Conservation (phyloP, 2,888 invertebrate genomes). For the Leucania comma region DNA sequence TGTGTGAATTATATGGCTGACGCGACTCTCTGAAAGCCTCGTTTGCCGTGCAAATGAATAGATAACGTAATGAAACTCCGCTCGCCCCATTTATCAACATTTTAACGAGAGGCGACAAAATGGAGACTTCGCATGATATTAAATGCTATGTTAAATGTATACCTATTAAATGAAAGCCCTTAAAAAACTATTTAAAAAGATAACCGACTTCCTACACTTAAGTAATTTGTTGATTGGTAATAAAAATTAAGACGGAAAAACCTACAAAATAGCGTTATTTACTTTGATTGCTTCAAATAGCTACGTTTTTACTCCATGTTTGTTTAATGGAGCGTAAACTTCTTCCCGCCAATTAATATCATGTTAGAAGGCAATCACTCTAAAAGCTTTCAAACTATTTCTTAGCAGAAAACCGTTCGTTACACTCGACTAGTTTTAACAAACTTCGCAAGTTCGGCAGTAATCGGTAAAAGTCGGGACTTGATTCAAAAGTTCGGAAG, state of each 20-base stretch:
- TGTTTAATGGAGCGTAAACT: constrained; percentile 47
- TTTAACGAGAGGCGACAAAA: constrained; percentile 66
- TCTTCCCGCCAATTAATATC: constrained; percentile 38
- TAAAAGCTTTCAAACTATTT: constrained; percentile 57
- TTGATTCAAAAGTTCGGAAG: constrained; percentile 57
- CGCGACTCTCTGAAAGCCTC: constrained; percentile 48
- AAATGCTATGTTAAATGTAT: constrained; percentile 42
- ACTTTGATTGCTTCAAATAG: constrained; percentile 33
- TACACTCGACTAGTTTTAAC: constrained; percentile 50
- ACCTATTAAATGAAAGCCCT: constrained; percentile 13
- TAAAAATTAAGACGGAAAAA: constrained; percentile 11
- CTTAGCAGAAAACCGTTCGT: constrained; percentile 26
- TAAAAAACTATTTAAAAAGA: constrained; percentile 1
- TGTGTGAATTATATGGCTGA: constrained; percentile 25
- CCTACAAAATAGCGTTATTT: constrained; percentile 26
- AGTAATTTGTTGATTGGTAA: constrained; percentile 14
- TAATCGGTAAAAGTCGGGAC: constrained; percentile 38
- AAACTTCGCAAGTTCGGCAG: constrained; percentile 43
- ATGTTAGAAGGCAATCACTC: constrained; percentile 40
- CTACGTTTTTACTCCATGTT: constrained; percentile 21
- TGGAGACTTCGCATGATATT: constrained; percentile 49
- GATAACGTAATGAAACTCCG: constrained; percentile 68
- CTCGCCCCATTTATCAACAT: constrained; percentile 67
- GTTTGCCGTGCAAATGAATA: constrained; percentile 64
- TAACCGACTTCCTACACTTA: constrained; percentile 13